Evolutionary conservation across 2,113 vertebrate genomes (phyloP).

Genomic region (Sciurus niger): DNA sequence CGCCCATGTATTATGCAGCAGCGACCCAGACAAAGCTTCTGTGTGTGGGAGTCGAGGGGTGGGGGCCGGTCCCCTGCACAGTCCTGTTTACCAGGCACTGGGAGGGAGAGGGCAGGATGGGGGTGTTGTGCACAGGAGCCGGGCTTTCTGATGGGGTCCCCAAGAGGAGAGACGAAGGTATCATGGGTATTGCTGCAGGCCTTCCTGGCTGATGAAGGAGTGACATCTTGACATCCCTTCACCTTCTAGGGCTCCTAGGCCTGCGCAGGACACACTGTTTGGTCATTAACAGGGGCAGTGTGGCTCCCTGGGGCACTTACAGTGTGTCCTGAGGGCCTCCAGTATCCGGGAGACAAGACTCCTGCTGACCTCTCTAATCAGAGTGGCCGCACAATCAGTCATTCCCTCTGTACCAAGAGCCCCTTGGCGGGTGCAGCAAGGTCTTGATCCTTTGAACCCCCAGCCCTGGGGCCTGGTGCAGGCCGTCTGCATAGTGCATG

Average conservation of each 20-base stretch:
- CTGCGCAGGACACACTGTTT: background rate
- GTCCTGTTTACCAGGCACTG: constrained; percentile 80
- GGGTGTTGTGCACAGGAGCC: background rate
- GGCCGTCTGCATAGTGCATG: background rate
- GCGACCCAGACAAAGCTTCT: constrained; percentile 76
- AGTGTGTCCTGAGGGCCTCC: background rate
- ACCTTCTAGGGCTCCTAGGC: background rate
- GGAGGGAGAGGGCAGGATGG: background rate
- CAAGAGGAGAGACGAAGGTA: background rate
- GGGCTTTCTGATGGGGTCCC: background rate
- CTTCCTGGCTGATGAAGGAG: background rate
- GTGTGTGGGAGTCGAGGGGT: constrained; percentile 69
- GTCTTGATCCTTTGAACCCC: background rate
- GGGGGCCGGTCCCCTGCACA: background rate
- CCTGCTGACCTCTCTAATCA: background rate
- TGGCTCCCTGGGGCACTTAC: background rate
- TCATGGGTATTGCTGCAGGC: rapidly evolving
- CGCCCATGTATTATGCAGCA: constrained; percentile 80
- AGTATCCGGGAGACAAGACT: background rate
- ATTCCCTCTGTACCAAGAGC: background rate
- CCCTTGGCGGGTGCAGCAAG: background rate
- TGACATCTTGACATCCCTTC: background rate
- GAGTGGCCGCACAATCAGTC: background rate
- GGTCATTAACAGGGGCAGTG: background rate
- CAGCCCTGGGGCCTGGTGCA: background rate